Percentiles rank a stretch among this genome's conserved stretches.
Conservation (phyloP, 2,888 invertebrate species). For the Tholera decimalis region DNA sequence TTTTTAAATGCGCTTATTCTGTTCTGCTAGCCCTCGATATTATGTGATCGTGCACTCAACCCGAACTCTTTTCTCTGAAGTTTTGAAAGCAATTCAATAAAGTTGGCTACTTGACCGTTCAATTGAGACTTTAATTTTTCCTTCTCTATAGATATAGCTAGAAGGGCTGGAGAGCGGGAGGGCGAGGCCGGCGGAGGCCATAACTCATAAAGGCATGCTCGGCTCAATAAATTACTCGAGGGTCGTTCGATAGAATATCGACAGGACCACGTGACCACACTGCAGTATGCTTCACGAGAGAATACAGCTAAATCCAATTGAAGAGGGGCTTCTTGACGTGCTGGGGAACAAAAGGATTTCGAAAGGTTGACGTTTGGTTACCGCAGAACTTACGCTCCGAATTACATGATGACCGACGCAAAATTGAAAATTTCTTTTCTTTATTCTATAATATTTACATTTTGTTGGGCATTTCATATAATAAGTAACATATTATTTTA, state of each 20-base stretch:
- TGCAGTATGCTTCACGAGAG: conserved; percentile 28
- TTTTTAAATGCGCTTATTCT: too few relatives aligned
- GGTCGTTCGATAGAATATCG: conserved; percentile 77
- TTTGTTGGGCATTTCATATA: too few relatives aligned
- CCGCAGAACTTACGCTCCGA: background rate
- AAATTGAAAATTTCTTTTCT: too few relatives aligned
- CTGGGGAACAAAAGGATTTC: conserved; percentile 14
- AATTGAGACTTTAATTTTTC: conserved; percentile 62
- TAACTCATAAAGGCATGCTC: conserved; percentile 73
- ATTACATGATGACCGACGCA: background rate
- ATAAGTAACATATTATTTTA: too few relatives aligned
- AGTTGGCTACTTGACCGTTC: conserved; percentile 37
- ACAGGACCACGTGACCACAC: conserved; percentile 73
- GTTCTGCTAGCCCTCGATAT: too few relatives aligned
- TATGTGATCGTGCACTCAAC: background rate
- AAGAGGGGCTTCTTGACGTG: conserved; percentile 34
- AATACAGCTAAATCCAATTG: conserved; percentile 36
- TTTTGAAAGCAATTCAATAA: conserved; percentile 38
- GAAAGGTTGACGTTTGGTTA: background rate
- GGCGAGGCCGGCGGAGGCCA: conserved; percentile 59
- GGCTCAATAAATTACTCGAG: conserved; percentile 74
- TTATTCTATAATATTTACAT: too few relatives aligned
- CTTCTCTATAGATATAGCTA: conserved; percentile 63
- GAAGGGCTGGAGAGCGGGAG: conserved; percentile 50
- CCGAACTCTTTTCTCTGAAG: conserved; percentile 3